A percentile compares a stretch with the other conserved stretches of the same genome.
These are phyloP conservation scores for Anoura caudifer DNA, from an alignment of 2,113 vertebrate species.

Conservation along the genomic window DNA sequence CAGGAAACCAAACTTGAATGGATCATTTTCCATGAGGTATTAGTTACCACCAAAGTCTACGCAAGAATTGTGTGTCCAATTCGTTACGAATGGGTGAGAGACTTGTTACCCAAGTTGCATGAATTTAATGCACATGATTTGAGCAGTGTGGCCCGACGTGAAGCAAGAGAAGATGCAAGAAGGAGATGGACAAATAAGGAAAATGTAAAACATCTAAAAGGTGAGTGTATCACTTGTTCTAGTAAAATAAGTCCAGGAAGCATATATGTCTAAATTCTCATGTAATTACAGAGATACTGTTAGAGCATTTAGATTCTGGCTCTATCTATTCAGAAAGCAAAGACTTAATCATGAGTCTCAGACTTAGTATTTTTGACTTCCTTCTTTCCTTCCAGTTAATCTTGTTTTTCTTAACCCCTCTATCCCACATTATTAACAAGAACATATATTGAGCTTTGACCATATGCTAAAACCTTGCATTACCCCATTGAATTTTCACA, in stretches of 20 bases:
- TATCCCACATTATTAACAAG: background rate
- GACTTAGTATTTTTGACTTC: background rate
- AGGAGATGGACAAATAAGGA: slow-evolving; percentile 87
- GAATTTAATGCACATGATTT: slow-evolving; percentile 93
- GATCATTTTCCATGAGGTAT: slow-evolving; percentile 96
- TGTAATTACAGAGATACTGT: background rate
- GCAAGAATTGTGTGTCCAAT: slow-evolving; percentile 94
- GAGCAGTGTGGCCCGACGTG: slow-evolving; percentile 93
- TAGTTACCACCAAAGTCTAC: slow-evolving; percentile 93
- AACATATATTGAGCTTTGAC: background rate
- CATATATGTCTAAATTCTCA: background rate
- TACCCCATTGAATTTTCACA: slow-evolving; percentile 1
- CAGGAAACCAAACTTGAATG: slow-evolving; percentile 91
- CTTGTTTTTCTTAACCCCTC: background rate
- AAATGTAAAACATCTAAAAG: slow-evolving; percentile 85
- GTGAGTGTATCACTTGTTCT: slow-evolving; percentile 75
- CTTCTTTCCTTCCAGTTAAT: background rate
- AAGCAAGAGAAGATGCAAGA: slow-evolving; percentile 91
- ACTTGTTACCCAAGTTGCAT: slow-evolving; percentile 94
- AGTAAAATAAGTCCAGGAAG: background rate
- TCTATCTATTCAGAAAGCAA: background rate
- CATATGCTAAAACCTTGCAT: background rate
- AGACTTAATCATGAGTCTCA: background rate
- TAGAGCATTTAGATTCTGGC: background rate
- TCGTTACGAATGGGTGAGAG: slow-evolving; percentile 95